These are phyloP conservation scores for Scylla paramamosain DNA, from an alignment of 1,140 invertebrate species.

Conservation along the genomic window DNA sequence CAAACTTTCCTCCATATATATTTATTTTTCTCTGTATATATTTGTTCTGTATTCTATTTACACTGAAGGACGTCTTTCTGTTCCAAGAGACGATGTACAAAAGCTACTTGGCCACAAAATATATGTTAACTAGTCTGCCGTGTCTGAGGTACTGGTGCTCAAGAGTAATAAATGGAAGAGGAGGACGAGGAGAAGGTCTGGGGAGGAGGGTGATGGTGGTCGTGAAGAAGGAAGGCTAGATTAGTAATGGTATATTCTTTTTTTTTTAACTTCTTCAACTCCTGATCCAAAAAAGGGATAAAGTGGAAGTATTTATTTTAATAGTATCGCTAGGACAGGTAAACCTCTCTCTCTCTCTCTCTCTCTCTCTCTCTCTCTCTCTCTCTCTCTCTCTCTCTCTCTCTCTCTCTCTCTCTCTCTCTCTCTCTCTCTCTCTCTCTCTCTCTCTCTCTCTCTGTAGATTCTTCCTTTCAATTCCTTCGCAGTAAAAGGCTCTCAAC, in stretches of 20 bases:
- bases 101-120: too few relatives aligned
- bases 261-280: background rate
- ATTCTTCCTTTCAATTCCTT: background rate
- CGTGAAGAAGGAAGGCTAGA: background rate
- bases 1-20: too few relatives aligned
- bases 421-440: slow-evolving; percentile 29
- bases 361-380: background rate
- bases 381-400: background rate
- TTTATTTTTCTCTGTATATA: too few relatives aligned
- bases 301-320: background rate
- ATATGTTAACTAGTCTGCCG: too few relatives aligned
- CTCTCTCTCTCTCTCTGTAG: slow-evolving; percentile 43
- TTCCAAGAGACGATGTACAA: too few relatives aligned
- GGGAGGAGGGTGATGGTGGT: background rate
- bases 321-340: background rate
- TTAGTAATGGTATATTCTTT: background rate
- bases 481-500: background rate
- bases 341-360: background rate
- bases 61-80: too few relatives aligned
- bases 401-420: slow-evolving; percentile 32
- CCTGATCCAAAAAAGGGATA: background rate
- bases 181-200: background rate
- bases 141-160: too few relatives aligned
- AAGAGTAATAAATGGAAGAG: too few relatives aligned
- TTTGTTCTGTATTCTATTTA: too few relatives aligned